Evolutionary conservation across 2,113 vertebrate species (phyloP).

Genomic region (Nicator chloris): DNA sequence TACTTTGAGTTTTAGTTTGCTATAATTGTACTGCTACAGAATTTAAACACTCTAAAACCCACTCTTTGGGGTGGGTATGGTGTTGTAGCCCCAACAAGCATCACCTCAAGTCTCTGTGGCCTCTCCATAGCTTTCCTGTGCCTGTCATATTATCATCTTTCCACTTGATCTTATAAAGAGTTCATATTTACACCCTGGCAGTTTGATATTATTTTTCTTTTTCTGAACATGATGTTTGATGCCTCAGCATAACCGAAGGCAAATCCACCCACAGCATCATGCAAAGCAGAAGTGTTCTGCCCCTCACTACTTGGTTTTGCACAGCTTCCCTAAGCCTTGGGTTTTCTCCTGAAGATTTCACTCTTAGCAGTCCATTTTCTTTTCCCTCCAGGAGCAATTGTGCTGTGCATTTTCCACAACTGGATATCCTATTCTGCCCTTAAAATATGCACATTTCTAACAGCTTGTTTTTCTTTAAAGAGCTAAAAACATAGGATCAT

Average conservation of each 20-base stretch:
- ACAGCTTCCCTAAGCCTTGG: not conserved
- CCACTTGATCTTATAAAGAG: not conserved
- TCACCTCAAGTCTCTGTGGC: not conserved
- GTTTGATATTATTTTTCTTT: not conserved
- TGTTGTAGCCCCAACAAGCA: not conserved
- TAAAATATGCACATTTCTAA: not conserved
- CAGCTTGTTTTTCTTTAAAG: not conserved
- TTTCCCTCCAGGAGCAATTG: not conserved
- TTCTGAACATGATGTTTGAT: not conserved
- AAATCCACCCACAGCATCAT: not conserved
- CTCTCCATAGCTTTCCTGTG: not conserved
- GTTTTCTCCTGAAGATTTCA: not conserved
- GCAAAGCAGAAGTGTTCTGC: not conserved
- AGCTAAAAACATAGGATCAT: not conserved
- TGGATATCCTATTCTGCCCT: not conserved
- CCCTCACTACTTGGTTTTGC: not conserved
- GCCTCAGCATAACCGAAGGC: not conserved
- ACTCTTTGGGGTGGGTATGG: fast-evolving
- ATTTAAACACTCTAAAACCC: not conserved
- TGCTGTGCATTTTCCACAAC: not conserved
- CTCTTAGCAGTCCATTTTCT: not conserved
- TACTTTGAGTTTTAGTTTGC: not conserved
- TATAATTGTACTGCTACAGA: not conserved
- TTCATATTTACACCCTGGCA: not conserved
- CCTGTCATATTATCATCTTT: not conserved